Evolutionary conservation across 2,888 invertebrate species (phyloP).

Genomic region (Xestia c-nigrum): DNA sequence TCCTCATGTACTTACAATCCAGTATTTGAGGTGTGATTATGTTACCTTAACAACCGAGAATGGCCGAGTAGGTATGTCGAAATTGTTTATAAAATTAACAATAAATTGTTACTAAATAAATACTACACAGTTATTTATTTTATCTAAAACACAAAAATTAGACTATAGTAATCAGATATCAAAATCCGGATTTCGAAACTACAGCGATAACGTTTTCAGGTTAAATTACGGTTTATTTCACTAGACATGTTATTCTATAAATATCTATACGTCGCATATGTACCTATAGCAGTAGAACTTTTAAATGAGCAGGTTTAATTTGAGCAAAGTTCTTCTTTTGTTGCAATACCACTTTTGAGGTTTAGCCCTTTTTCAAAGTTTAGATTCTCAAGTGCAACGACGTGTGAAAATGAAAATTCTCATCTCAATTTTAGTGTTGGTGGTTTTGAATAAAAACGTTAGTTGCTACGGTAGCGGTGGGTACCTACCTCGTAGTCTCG

Average conservation of each 20-base stretch:
- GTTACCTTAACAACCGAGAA: background rate
- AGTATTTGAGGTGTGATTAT: background rate
- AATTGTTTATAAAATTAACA: background rate
- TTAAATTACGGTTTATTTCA: constrained; percentile 25
- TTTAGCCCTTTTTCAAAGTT: background rate
- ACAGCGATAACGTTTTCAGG: constrained; percentile 34
- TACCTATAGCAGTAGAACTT: background rate
- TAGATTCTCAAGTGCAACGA: background rate
- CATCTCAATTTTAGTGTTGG: constrained; percentile 17
- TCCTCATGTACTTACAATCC: background rate
- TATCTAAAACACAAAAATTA: constrained; percentile 44
- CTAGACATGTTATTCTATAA: constrained; percentile 11
- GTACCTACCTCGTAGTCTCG: background rate
- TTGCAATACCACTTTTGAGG: background rate
- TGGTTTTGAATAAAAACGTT: constrained; percentile 32
- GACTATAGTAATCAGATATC: constrained; percentile 27
- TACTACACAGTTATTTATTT: constrained; percentile 4
- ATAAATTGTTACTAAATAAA: constrained; percentile 17
- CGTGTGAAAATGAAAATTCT: constrained; percentile 47
- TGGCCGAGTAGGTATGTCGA: background rate
- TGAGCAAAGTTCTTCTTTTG: background rate
- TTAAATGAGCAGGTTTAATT: background rate
- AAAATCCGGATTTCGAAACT: constrained; percentile 49
- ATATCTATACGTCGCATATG: constrained; percentile 3
- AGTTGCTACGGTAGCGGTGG: constrained; percentile 36